Evolutionary conservation across 2,888 invertebrate species (phyloP).

Genomic region (Phasia obesa): DNA sequence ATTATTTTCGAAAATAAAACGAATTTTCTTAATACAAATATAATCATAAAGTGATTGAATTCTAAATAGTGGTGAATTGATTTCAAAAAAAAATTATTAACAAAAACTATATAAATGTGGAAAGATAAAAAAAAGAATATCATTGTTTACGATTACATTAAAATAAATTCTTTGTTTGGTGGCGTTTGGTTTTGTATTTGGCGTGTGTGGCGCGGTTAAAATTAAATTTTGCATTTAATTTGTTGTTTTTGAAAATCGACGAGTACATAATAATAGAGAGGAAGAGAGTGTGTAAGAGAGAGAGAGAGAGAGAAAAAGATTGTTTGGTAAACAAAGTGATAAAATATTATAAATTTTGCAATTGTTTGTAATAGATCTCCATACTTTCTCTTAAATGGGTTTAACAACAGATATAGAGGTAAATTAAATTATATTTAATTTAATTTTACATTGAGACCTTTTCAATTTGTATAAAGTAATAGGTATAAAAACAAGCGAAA

Average conservation of each 20-base stretch:
- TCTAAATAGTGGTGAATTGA: not conserved
- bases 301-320: not conserved
- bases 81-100: conserved; percentile 5
- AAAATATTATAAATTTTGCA: not conserved
- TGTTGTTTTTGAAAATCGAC: not conserved
- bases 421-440: conserved; percentile 51
- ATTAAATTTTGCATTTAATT: not conserved
- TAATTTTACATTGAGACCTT: conserved; percentile 8
- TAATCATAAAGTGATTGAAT: not conserved
- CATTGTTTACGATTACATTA: conserved; percentile 5
- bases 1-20: too few relatives aligned
- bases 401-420: too few relatives aligned
- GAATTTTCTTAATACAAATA: too few relatives aligned
- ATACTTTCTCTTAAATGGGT: conserved; percentile 34
- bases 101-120: conserved; percentile 5
- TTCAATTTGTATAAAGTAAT: not conserved
- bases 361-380: conserved; percentile 20
- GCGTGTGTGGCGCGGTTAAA: conserved; percentile 26
- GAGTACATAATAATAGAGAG: not conserved
- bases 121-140: conserved; percentile 14
- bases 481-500: not conserved
- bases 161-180: conserved; percentile 4
- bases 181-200: conserved; percentile 1
- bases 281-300: not conserved
- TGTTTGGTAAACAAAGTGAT: not conserved